These are phyloP conservation scores for Whitmania pigra DNA, from an alignment of 1,140 invertebrate genomes.

Conservation along the genomic window DNA sequence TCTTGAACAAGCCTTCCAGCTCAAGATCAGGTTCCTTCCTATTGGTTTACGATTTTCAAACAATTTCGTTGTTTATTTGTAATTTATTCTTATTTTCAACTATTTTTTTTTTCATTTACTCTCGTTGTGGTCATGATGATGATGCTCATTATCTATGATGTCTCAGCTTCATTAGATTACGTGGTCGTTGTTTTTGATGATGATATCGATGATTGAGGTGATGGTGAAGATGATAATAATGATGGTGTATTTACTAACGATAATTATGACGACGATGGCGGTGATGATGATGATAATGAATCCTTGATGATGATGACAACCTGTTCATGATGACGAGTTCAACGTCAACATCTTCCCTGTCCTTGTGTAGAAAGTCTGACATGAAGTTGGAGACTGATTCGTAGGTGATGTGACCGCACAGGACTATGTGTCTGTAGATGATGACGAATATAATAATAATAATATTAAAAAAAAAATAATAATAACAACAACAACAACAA, in stretches of 20 bases:
- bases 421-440: constrained; percentile 22
- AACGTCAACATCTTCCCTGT: constrained; percentile 97
- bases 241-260: background rate
- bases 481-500: background rate
- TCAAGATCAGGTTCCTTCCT: constrained; percentile 67
- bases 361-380: constrained; percentile 99
- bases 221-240: background rate
- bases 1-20: constrained; percentile 92
- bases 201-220: no score
- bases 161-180: no score
- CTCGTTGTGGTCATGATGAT: no score
- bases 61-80: no score
- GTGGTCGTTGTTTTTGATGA: no score
- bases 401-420: constrained; percentile 69
- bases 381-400: constrained; percentile 99
- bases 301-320: constrained; percentile 51
- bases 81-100: no score
- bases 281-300: background rate
- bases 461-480: background rate
- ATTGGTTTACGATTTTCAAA: constrained; percentile 1
- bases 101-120: no score
- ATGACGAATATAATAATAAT: background rate
- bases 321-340: constrained; percentile 99
- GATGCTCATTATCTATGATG: no score
- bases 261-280: background rate